Evolutionary conservation across 2,797 vertebrate genomes (phyloP).

Genomic region (Carapus acus): DNA sequence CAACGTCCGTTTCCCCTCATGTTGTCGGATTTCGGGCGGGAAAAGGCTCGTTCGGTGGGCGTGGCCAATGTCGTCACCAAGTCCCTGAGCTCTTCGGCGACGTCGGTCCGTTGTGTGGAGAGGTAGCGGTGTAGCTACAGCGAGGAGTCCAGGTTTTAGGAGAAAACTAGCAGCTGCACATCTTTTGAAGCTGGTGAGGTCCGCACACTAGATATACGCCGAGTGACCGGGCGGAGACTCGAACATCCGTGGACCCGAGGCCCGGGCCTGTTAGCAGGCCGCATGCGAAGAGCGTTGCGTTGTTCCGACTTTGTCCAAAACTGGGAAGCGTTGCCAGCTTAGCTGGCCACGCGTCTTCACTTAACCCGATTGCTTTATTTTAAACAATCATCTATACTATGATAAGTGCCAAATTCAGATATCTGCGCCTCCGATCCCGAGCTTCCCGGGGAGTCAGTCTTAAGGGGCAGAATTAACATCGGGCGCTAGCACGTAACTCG

Average conservation of each 20-base stretch:
- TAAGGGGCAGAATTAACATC: background rate
- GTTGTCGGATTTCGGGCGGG: too few relatives aligned
- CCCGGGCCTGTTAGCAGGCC: slow-evolving; percentile 54
- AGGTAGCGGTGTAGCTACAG: slow-evolving; percentile 14
- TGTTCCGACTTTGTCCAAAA: slow-evolving; percentile 43
- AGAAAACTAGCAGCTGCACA: slow-evolving; percentile 19
- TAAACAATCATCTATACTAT: too few relatives aligned
- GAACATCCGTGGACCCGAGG: slow-evolving; percentile 6
- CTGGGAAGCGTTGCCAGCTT: slow-evolving; percentile 38
- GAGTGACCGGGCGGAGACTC: background rate
- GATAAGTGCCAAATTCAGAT: too few relatives aligned
- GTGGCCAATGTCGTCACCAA: slow-evolving; percentile 2
- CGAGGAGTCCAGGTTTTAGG: slow-evolving; percentile 16
- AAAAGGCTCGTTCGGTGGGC: slow-evolving; percentile 1
- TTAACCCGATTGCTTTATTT: fast-evolving
- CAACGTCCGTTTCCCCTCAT: too few relatives aligned
- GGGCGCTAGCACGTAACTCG: slow-evolving; percentile 15
- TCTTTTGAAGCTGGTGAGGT: slow-evolving; percentile 51
- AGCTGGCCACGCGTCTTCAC: background rate
- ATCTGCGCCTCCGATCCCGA: too few relatives aligned
- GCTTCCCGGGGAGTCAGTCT: background rate
- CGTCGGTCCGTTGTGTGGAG: slow-evolving; percentile 38
- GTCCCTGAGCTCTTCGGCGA: slow-evolving; percentile 7
- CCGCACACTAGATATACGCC: fast-evolving
- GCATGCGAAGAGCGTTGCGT: slow-evolving; percentile 24